These are phyloP conservation scores for Agrilus cyanescens DNA, from an alignment of 2,888 invertebrate species.

Conservation along the genomic window DNA sequence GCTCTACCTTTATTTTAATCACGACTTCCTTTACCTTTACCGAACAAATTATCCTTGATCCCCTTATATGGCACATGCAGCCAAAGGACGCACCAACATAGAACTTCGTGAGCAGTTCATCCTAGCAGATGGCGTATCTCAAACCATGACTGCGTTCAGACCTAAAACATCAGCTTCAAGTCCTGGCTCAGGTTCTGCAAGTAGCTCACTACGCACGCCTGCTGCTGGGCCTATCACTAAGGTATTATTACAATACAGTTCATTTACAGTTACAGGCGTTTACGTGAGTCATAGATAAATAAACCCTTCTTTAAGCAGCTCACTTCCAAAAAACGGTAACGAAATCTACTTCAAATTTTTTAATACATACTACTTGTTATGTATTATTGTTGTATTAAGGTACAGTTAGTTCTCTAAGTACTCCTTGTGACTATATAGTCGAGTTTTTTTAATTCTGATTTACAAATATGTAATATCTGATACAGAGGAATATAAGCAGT, in stretches of 20 bases:
- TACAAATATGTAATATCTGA: too few species aligned
- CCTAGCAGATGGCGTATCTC: conserved; percentile 95
- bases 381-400: too few species aligned
- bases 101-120: conserved; percentile 99
- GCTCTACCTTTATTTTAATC: not conserved
- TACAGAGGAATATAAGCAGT: too few species aligned
- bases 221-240: conserved; percentile 89
- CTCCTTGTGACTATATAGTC: too few species aligned
- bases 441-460: too few species aligned
- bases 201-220: conserved; percentile 46
- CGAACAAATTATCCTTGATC: conserved; percentile 10
- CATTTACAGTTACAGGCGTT: too few species aligned
- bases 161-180: conserved; percentile 81
- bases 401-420: too few species aligned
- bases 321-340: too few species aligned
- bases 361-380: too few species aligned
- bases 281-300: too few species aligned
- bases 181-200: conserved; percentile 44
- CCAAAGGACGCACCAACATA: conserved; percentile 99
- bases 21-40: conserved; percentile 13
- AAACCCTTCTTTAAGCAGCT: too few species aligned
- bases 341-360: too few species aligned
- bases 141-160: conserved; percentile 98
- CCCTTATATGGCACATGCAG: conserved; percentile 38
- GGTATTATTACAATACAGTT: conserved; percentile 44